These are phyloP conservation scores for Brachyalestes nurse DNA, from an alignment of 2,797 vertebrate species.

Conservation along the genomic window DNA sequence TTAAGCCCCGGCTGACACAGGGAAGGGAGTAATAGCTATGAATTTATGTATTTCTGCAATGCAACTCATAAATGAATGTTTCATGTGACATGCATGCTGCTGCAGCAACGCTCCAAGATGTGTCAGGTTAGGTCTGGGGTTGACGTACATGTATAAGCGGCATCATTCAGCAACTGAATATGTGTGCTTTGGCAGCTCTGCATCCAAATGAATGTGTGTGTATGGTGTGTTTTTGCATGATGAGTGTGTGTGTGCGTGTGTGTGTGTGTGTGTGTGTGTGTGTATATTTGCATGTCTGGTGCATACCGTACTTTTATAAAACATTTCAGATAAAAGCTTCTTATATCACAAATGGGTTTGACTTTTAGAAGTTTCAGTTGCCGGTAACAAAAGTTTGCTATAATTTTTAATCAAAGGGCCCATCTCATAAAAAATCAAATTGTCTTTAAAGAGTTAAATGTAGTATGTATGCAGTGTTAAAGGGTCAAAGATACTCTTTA, in stretches of 20 bases:
- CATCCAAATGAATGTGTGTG: constrained; percentile 16
- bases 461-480: no score
- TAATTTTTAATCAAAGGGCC: background rate
- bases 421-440: no score
- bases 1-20: constrained; percentile 15
- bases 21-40: constrained; percentile 10
- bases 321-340: background rate
- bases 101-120: constrained; percentile 2
- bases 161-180: constrained; percentile 17
- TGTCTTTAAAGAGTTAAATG: no score
- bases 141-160: constrained; percentile 15
- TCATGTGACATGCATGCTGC: constrained; percentile 13
- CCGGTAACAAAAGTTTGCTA: background rate
- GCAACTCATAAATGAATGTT: constrained; percentile 26
- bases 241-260: constrained; percentile 6
- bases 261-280: constrained; percentile 18
- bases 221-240: background rate
- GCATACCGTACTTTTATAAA: background rate
- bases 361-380: no score
- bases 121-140: constrained; percentile 18
- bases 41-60: constrained; percentile 29
- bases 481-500: no score
- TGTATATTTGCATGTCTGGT: background rate
- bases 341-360: background rate
- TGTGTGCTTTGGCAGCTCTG: constrained; percentile 25